Evolutionary conservation across 2,888 invertebrate genomes (phyloP), one percentile per base, ranked within the genome.

Genomic region (Tineola bisselliella): DNA sequence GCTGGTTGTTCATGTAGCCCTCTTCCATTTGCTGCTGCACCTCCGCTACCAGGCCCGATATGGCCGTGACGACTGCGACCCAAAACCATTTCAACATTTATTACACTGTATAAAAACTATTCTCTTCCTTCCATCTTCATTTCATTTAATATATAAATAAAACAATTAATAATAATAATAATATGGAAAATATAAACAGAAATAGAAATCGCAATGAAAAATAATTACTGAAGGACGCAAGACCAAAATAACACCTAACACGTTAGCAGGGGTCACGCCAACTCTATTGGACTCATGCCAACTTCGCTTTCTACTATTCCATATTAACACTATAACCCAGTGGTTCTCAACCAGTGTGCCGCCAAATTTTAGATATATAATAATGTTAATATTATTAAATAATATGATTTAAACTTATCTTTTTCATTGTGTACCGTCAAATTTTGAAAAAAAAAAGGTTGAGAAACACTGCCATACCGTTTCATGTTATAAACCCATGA

Each of bases 11-110:
- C 69, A 75, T 77, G 81, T 80, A 79, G 79, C 77, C 77, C 79
- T 86, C 88, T 81, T 91, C 89, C 88, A 91, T 86, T 88, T 92
- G 91, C 77, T 91, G 91, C 84, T 92, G 91, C 88, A 93, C 92
- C 84, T 93, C 93, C 71, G 91, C 91, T 87, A 94, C 90, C 83
- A 94, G 91, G 79, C 92, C 92, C 79, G 93, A 91, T 88, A 93
- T 91, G 82, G 92, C 92, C 86, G 91, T 90, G 83, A 92, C 91
- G 89, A 93, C 92, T 93, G 90, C 78, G 68, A 72, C 72, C 76
- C 25, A 72, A 81, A 81, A 43, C 25, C 30, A 25, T 25, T 25
- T 25, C 25, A 12, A 17, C 6, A 25, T 25, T 25, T 25, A 25
- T 25, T 25, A 25, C 6, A 6, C 25, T 25, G 25, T n/a, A n/a